Base-by-base conservation (phyloP, 92 coral and sea anemone species). In the Porites evermanni region DNA sequence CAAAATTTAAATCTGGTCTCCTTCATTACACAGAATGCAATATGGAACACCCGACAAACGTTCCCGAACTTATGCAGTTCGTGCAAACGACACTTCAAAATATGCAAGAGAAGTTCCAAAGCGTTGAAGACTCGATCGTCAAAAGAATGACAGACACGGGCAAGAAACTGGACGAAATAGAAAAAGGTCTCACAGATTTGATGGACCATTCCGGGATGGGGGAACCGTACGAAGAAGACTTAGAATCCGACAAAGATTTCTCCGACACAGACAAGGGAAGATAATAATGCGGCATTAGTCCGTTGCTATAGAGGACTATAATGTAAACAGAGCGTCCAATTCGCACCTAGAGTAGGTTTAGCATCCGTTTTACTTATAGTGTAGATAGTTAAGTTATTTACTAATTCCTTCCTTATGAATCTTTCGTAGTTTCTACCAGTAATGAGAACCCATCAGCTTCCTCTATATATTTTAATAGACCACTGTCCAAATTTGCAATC, bases 121-220 rank as follows among this genome's bases (percentile, higher is more conserved):
- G 77, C 59, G 96, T 98, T 7, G 99, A 97, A 64, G 96, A 95
- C 70, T 82, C 97, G 77, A 93, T 97, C 67, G 95, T 95, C 29
- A 93, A 90, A 76, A 87, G 99, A 53, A 91, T 97, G 52, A 92
- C 91, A 87, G 96, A 95, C 53, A 96, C 99, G 44, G 94, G 98
- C 12, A 95, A 92, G 83, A 81, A 74, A 72, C 92, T 97, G 23
- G 98, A 97, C 85, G 95, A 95, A 72, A 88, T 97, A 77, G 99
- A 97, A 84, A 95, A 95, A 82, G 91, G 93, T 29, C 88, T 97
- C 38, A 93, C 98, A 29, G 99, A 95, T 65, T 91, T 97, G 13
- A 97, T 97, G 99, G 99, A 97, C 82, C 98, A 97, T 70, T 95
- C 99, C 47, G 99, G 99, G 7, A 95, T 97, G 92, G 98, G 96